These are phyloP conservation scores for Isurus oxyrinchus DNA, from an alignment of 2,113 vertebrate genomes.

Conservation along the genomic window DNA sequence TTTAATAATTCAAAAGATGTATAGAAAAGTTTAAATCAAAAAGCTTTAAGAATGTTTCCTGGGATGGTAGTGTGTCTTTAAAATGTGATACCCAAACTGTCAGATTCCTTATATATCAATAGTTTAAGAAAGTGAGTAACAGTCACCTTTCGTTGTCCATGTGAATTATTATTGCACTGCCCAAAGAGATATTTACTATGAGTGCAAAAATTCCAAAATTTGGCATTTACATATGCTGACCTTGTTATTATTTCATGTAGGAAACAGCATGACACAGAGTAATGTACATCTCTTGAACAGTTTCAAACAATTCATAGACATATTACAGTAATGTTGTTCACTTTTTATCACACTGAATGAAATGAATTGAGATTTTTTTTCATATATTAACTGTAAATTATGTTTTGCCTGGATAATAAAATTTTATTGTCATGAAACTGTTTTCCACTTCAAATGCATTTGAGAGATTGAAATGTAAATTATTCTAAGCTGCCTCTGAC, in stretches of 20 bases:
- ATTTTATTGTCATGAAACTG: conserved; percentile 47
- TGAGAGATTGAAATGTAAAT: conserved; percentile 52
- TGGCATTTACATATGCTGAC: conserved; percentile 28
- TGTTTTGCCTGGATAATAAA: conserved; percentile 49
- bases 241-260: conserved; percentile 24
- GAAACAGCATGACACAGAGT: neutral
- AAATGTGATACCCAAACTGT: neutral
- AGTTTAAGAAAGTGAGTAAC: neutral
- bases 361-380: conserved; percentile 48
- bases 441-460: conserved; percentile 49
- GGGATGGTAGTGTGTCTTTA: neutral
- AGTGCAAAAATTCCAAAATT: neutral
- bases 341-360: conserved; percentile 48
- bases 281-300: conserved; percentile 40
- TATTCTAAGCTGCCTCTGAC: conserved; percentile 46
- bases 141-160: neutral
- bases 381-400: conserved; percentile 51
- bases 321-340: conserved; percentile 48
- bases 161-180: neutral
- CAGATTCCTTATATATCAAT: neutral
- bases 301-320: conserved; percentile 47
- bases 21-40: neutral
- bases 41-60: neutral
- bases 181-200: neutral
- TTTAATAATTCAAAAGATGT: neutral